phyloP scores from a whole-genome alignment of 2,888 invertebrate genomes.

The Nebria salina region DNA sequence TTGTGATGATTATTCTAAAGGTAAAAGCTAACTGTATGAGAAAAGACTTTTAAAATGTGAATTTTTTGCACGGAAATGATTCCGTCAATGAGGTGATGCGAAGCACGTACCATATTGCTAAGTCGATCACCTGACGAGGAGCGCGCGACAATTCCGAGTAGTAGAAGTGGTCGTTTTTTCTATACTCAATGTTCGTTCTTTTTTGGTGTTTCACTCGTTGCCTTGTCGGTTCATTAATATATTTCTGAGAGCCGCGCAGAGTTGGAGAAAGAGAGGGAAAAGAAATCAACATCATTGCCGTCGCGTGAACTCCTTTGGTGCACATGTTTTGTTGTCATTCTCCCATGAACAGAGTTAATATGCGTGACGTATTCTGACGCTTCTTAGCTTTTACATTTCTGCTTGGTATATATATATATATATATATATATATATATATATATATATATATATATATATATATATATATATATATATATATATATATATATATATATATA shows the following conservation, averaged over 20 bases:
- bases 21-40: neutral
- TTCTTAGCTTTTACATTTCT: slow-evolving; percentile 31
- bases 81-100: slow-evolving; percentile 7
- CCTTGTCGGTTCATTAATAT: slow-evolving; percentile 28
- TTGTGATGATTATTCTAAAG: neutral
- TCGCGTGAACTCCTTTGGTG: slow-evolving; percentile 28
- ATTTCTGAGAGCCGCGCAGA: slow-evolving; percentile 27
- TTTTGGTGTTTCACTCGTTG: slow-evolving; percentile 18
- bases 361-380: slow-evolving; percentile 47
- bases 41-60: neutral
- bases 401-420: neutral
- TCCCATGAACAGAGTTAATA: slow-evolving; percentile 47
- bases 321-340: slow-evolving; percentile 47
- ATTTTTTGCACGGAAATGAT: neutral
- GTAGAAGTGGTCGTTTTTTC: slow-evolving; percentile 8
- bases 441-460: neutral
- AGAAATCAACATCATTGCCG: neutral
- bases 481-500: neutral
- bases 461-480: neutral
- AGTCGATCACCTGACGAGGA: slow-evolving; percentile 14
- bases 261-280: neutral
- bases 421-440: neutral
- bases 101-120: slow-evolving; percentile 3
- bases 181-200: neutral
- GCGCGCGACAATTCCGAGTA: slow-evolving; percentile 19